Conservation (phyloP, 2,797 vertebrate species). For the Pteronotus mesoamericanus region DNA sequence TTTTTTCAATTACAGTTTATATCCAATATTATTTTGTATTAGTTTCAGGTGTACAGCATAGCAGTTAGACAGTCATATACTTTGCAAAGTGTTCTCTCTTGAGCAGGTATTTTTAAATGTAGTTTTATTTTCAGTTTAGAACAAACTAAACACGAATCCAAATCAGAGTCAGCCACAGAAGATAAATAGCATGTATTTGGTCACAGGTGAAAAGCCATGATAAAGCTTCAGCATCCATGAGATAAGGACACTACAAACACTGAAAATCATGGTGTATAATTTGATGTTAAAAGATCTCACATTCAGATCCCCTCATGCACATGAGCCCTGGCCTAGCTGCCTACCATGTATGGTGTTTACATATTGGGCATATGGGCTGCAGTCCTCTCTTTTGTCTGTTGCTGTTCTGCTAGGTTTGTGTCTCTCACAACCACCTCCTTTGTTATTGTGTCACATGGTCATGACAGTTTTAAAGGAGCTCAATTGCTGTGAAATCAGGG, state of each 20-base stretch:
- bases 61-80: neutral
- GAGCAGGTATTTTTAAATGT: neutral
- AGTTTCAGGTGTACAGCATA: neutral
- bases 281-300: neutral
- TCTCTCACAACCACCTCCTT: neutral
- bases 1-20: neutral
- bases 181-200: neutral
- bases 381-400: neutral
- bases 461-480: constrained; percentile 9
- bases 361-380: neutral
- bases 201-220: neutral
- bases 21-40: neutral
- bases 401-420: neutral
- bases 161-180: neutral
- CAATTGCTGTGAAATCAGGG: constrained; percentile 39
- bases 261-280: neutral
- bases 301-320: neutral
- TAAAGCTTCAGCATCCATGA: neutral
- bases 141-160: neutral
- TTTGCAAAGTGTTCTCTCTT: neutral
- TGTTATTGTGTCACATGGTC: constrained; percentile 2
- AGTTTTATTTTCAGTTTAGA: constrained; percentile 27
- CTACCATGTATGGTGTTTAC: neutral
- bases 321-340: neutral
- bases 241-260: neutral